Conservation (phyloP, 2,888 invertebrate species). For the Actias luna region DNA sequence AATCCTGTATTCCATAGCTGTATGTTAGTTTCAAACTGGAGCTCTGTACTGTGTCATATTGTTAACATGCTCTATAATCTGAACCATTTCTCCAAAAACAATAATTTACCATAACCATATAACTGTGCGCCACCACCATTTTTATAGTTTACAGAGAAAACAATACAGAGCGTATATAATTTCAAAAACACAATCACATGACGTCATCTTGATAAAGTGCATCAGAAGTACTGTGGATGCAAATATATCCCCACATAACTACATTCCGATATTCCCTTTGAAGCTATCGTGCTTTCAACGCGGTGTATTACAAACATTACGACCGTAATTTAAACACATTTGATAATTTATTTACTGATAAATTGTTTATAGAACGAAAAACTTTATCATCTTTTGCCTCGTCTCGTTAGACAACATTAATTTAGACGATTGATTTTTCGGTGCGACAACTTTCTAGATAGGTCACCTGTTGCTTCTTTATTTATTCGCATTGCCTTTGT, state of each 20-base stretch:
- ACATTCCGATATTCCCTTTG: slow-evolving; percentile 45
- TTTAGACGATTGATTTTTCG: background rate
- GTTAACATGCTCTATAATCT: slow-evolving; percentile 38
- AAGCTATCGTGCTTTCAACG: slow-evolving; percentile 62
- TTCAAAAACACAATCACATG: slow-evolving; percentile 22
- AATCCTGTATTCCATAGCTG: slow-evolving; percentile 10
- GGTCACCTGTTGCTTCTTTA: background rate
- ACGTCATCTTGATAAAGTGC: slow-evolving; percentile 43
- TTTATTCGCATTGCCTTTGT: too few species aligned
- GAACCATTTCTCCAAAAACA: slow-evolving; percentile 9
- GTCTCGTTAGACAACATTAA: background rate
- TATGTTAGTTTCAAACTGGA: slow-evolving; percentile 41
- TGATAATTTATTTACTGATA: background rate
- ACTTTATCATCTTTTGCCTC: slow-evolving; percentile 18
- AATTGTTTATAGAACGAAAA: background rate
- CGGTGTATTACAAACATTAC: slow-evolving; percentile 42
- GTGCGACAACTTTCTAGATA: background rate
- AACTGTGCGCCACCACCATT: slow-evolving; percentile 26
- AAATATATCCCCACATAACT: slow-evolving; percentile 41
- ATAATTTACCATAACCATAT: slow-evolving; percentile 25
- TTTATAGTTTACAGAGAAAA: slow-evolving; percentile 9
- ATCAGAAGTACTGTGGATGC: slow-evolving; percentile 41
- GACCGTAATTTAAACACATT: slow-evolving; percentile 44
- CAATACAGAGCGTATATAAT: slow-evolving; percentile 24
- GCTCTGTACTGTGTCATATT: slow-evolving; percentile 37